Evolutionary conservation across 2,113 vertebrate species (phyloP), one percentile per base, ranked within the genome.

Genomic region (Alosa alosa): DNA sequence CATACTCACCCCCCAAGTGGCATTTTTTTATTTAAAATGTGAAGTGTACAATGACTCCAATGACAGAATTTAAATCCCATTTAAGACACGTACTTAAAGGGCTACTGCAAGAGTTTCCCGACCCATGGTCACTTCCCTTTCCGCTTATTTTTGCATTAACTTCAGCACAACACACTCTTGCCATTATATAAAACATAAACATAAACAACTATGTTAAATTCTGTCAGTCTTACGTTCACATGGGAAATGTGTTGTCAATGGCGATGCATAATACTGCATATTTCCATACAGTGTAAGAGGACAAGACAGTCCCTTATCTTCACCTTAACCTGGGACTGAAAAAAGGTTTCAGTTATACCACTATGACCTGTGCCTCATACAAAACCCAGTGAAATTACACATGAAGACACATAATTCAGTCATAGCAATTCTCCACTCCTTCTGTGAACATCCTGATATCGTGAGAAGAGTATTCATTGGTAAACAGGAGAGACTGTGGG

Each of bases 1-100:
- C 72, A 78, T 78, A 78, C 31, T 84, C 41, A 44, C 93, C 91
- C 88, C 85, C 1, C 90, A 90, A 78, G 85, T 91, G 91, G 91
- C 88, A 86, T 52, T 86, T 78, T 75, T 75, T 72, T 78, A 78
- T 78, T 78, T 78, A 36, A 68, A 78, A 78, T 39, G 72, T 78
- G 31, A 78, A 36, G 72, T 78, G 72, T 78, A 78, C 72, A 78
- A 78, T 78, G 25, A 78, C 39, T 78, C 6, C 36, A 17, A 15
- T 78, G 72, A 17, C 72, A 78, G 11, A 17, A 78, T 17, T 78
- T 10, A 78, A 78, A 78, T 39, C 72, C 72, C 36, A 17, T 39
- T 1, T 78, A 78, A 39, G 31, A 78, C 31, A 78, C 31, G 4
- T 17, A 78, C 36, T 39, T 57, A 81, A 81, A 83, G 68, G 81